Conservation (phyloP, 2,888 invertebrate genomes). For the Troides oblongomaculatus region DNA sequence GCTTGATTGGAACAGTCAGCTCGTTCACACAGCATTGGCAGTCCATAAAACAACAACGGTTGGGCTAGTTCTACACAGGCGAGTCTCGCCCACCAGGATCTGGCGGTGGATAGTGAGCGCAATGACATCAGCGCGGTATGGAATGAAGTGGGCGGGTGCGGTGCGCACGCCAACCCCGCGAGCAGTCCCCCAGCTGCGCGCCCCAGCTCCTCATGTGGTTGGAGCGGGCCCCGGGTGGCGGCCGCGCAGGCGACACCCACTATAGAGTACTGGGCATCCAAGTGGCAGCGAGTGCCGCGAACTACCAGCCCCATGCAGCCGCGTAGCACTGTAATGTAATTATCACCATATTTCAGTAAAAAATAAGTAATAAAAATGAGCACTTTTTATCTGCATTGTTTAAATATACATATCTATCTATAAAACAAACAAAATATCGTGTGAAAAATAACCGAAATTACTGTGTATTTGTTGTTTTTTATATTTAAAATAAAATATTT, state of each 20-base stretch:
- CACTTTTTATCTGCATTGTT: no score
- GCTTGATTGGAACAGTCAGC: constrained; percentile 71
- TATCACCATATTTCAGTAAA: not conserved
- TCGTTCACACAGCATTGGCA: constrained; percentile 80
- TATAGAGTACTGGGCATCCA: constrained; percentile 80
- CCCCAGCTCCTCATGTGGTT: constrained; percentile 87
- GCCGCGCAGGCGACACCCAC: constrained; percentile 84
- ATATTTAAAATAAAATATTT: not conserved
- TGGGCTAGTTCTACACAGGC: constrained; percentile 85
- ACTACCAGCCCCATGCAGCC: constrained; percentile 64
- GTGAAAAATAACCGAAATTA: not conserved
- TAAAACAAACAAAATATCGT: not conserved
- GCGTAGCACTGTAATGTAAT: constrained; percentile 50
- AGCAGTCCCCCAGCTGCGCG: constrained; percentile 83
- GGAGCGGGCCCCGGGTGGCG: constrained; percentile 83
- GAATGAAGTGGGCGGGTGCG: constrained; percentile 80
- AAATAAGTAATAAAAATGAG: not conserved
- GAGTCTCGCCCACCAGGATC: constrained; percentile 85
- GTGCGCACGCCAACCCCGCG: constrained; percentile 83
- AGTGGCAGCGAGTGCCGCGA: constrained; percentile 61
- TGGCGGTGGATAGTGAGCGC: constrained; percentile 39
- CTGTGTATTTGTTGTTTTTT: not conserved
- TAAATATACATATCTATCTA: not conserved
- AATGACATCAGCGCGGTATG: constrained; percentile 80
- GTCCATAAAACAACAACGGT: constrained; percentile 86